Evolutionary conservation across 2,113 vertebrate species (phyloP).

Genomic region (Anthoscopus minutus): DNA sequence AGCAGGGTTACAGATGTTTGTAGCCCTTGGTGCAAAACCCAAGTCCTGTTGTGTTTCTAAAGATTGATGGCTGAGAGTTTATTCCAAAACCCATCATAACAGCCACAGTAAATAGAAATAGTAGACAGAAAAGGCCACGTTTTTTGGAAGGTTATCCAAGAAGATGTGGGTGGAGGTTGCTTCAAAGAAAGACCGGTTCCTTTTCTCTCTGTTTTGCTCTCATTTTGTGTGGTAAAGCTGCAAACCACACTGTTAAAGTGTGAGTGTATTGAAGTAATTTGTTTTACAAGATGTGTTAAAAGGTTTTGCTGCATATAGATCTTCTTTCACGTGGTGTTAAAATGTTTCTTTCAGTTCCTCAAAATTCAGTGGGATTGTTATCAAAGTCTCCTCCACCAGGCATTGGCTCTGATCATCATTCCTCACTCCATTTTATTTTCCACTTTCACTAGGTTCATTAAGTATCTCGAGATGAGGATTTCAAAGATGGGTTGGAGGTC

Average conservation of each 20-base stretch:
- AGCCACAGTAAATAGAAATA: not conserved
- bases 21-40: not conserved
- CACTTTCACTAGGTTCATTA: slow-evolving; percentile 49
- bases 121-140: not conserved
- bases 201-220: not conserved
- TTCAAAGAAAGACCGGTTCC: not conserved
- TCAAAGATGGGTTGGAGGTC: slow-evolving; percentile 57
- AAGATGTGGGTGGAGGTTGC: not conserved
- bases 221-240: not conserved
- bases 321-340: not conserved
- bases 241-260: not conserved
- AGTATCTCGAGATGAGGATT: slow-evolving; percentile 26
- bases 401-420: not conserved
- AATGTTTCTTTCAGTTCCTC: not conserved
- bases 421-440: slow-evolving; percentile 8
- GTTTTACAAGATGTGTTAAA: not conserved
- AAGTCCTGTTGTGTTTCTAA: not conserved
- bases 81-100: not conserved
- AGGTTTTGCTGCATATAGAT: not conserved
- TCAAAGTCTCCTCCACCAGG: not conserved
- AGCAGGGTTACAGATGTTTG: not conserved
- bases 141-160: not conserved
- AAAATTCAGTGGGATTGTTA: not conserved
- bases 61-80: not conserved
- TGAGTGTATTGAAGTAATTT: not conserved